These are phyloP conservation scores for Melolontha melolontha DNA, from an alignment of 2,888 invertebrate species.

Conservation along the genomic window DNA sequence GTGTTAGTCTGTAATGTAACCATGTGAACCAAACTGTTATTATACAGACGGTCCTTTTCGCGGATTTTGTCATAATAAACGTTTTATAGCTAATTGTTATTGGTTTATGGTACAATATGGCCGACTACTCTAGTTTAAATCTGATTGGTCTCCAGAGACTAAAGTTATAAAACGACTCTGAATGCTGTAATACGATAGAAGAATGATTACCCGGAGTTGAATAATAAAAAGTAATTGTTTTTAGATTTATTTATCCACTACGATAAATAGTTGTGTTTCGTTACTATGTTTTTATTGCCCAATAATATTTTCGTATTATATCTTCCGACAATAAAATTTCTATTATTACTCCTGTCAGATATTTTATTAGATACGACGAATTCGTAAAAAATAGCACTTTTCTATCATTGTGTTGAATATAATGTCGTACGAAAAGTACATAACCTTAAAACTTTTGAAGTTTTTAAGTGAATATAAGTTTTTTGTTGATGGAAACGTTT, in stretches of 20 bases:
- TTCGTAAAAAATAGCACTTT: too few species aligned
- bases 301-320: constrained; percentile 20
- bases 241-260: constrained; percentile 45
- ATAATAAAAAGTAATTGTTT: constrained; percentile 62
- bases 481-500: too few species aligned
- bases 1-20: constrained; percentile 32
- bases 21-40: constrained; percentile 35
- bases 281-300: constrained; percentile 14
- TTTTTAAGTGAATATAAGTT: too few species aligned
- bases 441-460: too few species aligned
- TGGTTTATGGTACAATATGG: constrained; percentile 67
- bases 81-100: constrained; percentile 67
- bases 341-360: constrained; percentile 1
- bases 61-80: constrained; percentile 61
- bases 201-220: constrained; percentile 55
- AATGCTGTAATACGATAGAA: constrained; percentile 59
- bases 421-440: too few species aligned
- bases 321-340: constrained; percentile 34
- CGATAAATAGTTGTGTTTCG: constrained; percentile 12
- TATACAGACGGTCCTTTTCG: constrained; percentile 45
- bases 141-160: constrained; percentile 64
- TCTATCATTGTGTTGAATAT: too few species aligned
- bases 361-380: too few species aligned
- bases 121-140: constrained; percentile 64
- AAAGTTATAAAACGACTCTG: constrained; percentile 59